Conservation (phyloP, 2,888 invertebrate genomes). For the Caradrina kadenii region DNA sequence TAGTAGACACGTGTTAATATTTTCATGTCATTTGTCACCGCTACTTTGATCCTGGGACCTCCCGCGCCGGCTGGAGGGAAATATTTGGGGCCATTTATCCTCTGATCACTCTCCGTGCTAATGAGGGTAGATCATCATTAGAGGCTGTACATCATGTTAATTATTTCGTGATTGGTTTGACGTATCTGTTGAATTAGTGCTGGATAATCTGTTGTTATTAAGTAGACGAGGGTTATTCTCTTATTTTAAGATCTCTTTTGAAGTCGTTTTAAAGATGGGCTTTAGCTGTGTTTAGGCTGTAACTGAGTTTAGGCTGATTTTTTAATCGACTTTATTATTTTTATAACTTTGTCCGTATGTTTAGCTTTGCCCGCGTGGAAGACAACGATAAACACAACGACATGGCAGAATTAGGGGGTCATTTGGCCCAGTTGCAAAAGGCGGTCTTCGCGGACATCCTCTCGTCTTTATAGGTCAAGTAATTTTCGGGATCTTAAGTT, state of each 20-base stretch:
- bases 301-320: no score
- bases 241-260: constrained; percentile 12
- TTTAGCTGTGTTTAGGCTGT: no score
- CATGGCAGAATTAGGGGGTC: no score
- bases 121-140: constrained; percentile 46
- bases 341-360: no score
- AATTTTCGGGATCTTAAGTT: no score
- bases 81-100: constrained; percentile 55
- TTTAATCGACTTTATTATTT: no score
- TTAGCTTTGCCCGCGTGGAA: no score
- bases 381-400: no score
- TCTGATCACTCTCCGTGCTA: constrained; percentile 49
- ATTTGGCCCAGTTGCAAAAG: no score
- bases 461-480: no score
- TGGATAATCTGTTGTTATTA: constrained; percentile 39
- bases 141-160: constrained; percentile 51
- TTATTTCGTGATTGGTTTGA: constrained; percentile 48
- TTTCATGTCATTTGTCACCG: constrained; percentile 67
- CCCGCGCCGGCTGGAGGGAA: constrained; percentile 49
- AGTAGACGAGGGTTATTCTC: not conserved
- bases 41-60: constrained; percentile 62
- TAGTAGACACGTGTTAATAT: constrained; percentile 66
- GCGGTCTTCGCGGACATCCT: no score
- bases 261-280: constrained; percentile 11
- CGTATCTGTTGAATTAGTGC: constrained; percentile 44